Conservation (phyloP, 2,113 vertebrate genomes). For the Maccullochella peelii region DNA sequence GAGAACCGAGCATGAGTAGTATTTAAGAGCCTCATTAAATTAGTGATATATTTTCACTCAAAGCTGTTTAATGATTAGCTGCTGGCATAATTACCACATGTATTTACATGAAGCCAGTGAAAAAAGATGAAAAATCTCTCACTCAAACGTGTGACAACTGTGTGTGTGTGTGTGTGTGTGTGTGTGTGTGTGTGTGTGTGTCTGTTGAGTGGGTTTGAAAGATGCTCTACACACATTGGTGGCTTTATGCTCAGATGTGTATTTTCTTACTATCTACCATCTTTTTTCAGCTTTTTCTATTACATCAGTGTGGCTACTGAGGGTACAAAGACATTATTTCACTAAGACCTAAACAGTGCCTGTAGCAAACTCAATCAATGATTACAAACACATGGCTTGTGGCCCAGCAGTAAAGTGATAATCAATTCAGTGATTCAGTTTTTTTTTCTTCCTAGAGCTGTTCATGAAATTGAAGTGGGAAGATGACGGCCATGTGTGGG, state of each 20-base stretch:
- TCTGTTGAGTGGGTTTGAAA: too few relatives aligned
- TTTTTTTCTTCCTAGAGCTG: constrained; percentile 14
- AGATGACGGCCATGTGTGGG: constrained; percentile 31
- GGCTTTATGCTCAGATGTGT: neutral
- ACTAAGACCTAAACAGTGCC: constrained; percentile 27
- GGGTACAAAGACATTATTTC: constrained; percentile 41
- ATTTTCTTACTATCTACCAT: too few relatives aligned
- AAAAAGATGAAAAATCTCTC: neutral
- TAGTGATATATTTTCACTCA: constrained; percentile 25
- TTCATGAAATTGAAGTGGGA: constrained; percentile 50
- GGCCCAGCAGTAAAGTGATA: constrained; percentile 50
- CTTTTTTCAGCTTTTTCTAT: constrained; percentile 44
- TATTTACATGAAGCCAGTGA: neutral
- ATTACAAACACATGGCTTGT: constrained; percentile 56
- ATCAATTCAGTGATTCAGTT: constrained; percentile 53
- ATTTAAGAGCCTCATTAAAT: constrained; percentile 45
- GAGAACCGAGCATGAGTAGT: neutral
- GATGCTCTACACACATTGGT: too few relatives aligned
- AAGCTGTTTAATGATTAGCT: constrained; percentile 30
- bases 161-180: neutral
- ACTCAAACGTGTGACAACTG: neutral
- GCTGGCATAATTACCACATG: neutral
- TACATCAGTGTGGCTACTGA: constrained; percentile 8
- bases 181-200: neutral
- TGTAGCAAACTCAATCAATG: constrained; percentile 60